phyloP scores from a whole-genome alignment of 2,113 vertebrate species.

The Pyrgilauda ruficollis region DNA sequence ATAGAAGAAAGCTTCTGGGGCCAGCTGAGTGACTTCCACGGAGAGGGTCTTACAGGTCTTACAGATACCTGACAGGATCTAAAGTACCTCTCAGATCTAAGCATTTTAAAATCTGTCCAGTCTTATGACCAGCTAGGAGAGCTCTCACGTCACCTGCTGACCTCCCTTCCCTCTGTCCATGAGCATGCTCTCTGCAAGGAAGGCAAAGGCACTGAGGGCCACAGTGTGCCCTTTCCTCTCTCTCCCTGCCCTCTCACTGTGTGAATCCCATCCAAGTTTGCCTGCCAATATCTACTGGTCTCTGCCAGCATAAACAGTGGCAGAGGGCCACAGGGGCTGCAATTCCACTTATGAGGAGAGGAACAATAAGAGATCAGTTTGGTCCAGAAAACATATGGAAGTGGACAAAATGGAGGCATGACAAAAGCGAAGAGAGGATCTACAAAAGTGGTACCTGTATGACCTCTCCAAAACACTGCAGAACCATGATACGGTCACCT shows the following conservation, averaged over 20 bases:
- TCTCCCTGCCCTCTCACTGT: constrained; percentile 13
- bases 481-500: not conserved
- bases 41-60: not conserved
- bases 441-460: not conserved
- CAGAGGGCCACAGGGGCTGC: constrained; percentile 43
- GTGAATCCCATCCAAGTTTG: constrained; percentile 19
- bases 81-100: not conserved
- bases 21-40: not conserved
- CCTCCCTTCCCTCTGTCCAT: not conserved
- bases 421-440: not conserved
- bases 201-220: not conserved
- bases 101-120: not conserved
- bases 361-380: constrained; percentile 27
- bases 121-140: not conserved
- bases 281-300: constrained; percentile 45
- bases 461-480: not conserved
- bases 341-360: constrained; percentile 12
- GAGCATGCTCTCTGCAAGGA: not conserved
- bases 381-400: constrained; percentile 3
- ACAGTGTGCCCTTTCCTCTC: constrained; percentile 49
- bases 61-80: not conserved
- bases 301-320: constrained; percentile 57
- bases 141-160: not conserved
- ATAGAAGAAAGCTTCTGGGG: not conserved
- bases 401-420: not conserved